A percentile compares a stretch with the other conserved stretches of the same genome.
Evolutionary conservation across 2,113 vertebrate genomes (phyloP).

Genomic region (Connochaetes taurinus): DNA sequence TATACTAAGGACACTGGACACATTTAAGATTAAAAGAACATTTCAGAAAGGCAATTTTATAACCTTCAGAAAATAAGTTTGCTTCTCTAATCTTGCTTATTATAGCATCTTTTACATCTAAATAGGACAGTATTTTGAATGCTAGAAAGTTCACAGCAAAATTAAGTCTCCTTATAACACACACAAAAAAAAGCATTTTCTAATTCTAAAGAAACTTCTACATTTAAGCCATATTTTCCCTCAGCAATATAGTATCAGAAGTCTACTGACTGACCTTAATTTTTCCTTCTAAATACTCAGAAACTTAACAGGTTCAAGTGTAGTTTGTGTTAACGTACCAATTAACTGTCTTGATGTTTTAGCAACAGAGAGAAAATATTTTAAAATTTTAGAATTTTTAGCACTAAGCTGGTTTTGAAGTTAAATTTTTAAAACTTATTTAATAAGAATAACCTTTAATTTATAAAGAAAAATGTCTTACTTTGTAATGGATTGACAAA

Average conservation of each 20-base stretch:
- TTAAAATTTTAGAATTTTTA: neutral
- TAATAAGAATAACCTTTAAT: neutral
- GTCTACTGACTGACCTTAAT: neutral
- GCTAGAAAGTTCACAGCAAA: neutral
- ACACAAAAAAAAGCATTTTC: constrained; percentile 11
- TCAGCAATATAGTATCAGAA: neutral
- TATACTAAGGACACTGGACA: neutral
- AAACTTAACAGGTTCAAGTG: neutral
- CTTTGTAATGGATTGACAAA: constrained; percentile 90
- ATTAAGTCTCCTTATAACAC: neutral
- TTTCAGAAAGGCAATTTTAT: constrained; percentile 18
- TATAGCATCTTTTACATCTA: neutral
- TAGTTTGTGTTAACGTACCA: neutral
- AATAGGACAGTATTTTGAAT: neutral
- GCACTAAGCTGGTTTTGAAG: neutral
- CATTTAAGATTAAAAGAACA: neutral
- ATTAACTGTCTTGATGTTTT: constrained; percentile 20
- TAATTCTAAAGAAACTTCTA: neutral
- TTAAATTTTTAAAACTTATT: neutral
- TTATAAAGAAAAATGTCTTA: constrained; percentile 79
- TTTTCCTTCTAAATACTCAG: constrained; percentile 28
- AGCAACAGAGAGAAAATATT: neutral
- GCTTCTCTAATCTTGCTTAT: neutral
- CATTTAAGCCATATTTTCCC: neutral
- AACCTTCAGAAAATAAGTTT: constrained; percentile 25